Percentiles rank a stretch among this genome's conserved stretches.
These are phyloP conservation scores for Cheilosia vulpina DNA, from an alignment of 2,888 invertebrate species.

Conservation along the genomic window DNA sequence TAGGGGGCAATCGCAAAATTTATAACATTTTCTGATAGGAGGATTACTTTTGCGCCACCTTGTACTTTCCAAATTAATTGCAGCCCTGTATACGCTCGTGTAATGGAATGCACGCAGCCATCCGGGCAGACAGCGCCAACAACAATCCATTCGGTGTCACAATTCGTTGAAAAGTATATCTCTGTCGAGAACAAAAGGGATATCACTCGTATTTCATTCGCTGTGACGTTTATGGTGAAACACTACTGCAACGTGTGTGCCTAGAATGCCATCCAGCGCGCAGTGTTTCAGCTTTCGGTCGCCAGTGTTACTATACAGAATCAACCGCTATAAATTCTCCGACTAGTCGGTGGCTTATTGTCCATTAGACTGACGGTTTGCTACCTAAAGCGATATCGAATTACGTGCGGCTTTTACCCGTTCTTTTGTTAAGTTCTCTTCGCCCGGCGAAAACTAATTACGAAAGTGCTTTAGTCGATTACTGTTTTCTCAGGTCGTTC, in stretches of 20 bases:
- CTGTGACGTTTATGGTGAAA: background rate
- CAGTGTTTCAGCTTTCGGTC: background rate
- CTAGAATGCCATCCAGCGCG: background rate
- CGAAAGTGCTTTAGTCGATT: conserved; percentile 61
- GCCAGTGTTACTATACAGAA: background rate
- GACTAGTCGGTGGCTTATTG: conserved; percentile 18
- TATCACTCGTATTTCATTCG: conserved; percentile 5
- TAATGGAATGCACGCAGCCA: background rate
- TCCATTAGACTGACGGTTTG: conserved; percentile 18
- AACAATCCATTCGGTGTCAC: conserved; percentile 4
- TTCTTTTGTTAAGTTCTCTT: background rate
- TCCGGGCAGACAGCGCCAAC: background rate
- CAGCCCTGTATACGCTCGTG: background rate
- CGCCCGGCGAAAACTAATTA: conserved; percentile 48
- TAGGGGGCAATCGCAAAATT: no score
- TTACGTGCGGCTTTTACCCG: conserved; percentile 26
- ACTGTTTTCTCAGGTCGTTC: conserved; percentile 55
- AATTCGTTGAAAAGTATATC: conserved; percentile 1
- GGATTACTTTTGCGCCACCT: no score
- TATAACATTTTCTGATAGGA: no score
- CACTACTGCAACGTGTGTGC: background rate
- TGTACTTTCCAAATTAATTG: conserved; percentile 23
- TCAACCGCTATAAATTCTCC: conserved; percentile 26
- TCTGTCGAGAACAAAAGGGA: conserved; percentile 2
- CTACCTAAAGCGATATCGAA: conserved; percentile 28